Percentiles rank a stretch among this genome's conserved stretches.
Conservation (phyloP, 2,888 invertebrate species). For the Oscheius sp. region DNA sequence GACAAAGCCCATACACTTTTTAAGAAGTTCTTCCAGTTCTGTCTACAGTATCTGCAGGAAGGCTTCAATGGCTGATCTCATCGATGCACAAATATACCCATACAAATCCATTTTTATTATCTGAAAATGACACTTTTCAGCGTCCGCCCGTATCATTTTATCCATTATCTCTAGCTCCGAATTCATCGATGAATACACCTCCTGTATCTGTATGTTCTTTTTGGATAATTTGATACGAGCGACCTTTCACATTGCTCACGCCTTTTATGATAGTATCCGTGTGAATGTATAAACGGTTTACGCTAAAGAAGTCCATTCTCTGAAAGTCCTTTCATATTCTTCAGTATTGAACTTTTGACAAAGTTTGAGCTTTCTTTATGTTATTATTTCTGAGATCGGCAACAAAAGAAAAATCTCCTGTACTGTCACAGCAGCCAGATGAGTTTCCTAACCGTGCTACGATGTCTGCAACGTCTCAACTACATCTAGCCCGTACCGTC, state of each 20-base stretch:
- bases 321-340: no score
- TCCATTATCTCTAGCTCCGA: conserved; percentile 10
- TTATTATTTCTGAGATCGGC: no score
- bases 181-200: neutral
- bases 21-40: conserved; percentile 73
- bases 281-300: conserved; percentile 30
- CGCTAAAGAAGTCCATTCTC: neutral
- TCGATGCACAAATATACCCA: neutral
- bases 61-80: conserved; percentile 65
- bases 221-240: conserved; percentile 33
- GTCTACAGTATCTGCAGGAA: conserved; percentile 70
- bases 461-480: no score
- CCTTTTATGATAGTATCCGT: conserved; percentile 34
- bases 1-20: conserved; percentile 74
- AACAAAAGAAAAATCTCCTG: no score
- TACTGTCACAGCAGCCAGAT: no score
- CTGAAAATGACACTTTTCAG: conserved; percentile 10
- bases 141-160: conserved; percentile 32
- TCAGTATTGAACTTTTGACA: no score
- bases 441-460: no score
- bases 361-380: no score
- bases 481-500: no score
- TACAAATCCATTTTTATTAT: neutral
- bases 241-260: conserved; percentile 34
- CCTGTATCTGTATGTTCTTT: neutral